Evolutionary conservation across 2,113 vertebrate species (phyloP), one percentile per base, ranked within the genome.

Genomic region (Himantopus leucocephalus): DNA sequence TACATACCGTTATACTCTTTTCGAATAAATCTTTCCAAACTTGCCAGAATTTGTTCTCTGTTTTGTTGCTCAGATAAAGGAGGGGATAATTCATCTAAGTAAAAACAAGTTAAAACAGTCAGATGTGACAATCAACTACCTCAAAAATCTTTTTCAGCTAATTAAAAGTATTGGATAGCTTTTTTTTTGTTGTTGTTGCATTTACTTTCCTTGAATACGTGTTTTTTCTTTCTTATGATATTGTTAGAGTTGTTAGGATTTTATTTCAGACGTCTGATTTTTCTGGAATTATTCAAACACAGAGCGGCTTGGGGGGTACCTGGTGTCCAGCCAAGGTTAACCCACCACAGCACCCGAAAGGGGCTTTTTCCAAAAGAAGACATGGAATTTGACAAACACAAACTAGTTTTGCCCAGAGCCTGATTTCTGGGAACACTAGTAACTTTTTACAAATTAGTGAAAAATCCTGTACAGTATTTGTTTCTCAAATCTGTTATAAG

Each of bases 1-100:
- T 84, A 94, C 98, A 96, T 98, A 99, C 99, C 99, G 71, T 99
- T 99, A 92, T 99, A 99, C 91, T 99, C 99, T 88, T 99, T 99
- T 53, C 99, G 98, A 94, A 99, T 99, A 96, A 99, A 99, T 86
- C 99, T 98, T 98, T 99, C 99, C 98, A 99, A 98, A 81, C 99
- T 97, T 90, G 95, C 98, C 66, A 99, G 98, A 96, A 99, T 99
- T 97, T 99, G 99, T 78, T 99, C 99, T 94, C 99, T 98, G 97
- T 99, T 99, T 98, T 99, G 99, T 96, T 99, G 99, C 96, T 99
- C 99, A 70, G 96, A 93, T 83, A 98, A 97, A 91, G 98, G 98
- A 26, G 99, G 99, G 16, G 99, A 99, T 95, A 99, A 94, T 62
- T 99, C 99, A 97, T 99, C 99, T 99, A 96, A 72, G 59, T 35